Percentiles rank a stretch among this genome's conserved stretches.
Evolutionary conservation across 2,797 vertebrate species (phyloP).

Genomic region (Helostoma temminkii): DNA sequence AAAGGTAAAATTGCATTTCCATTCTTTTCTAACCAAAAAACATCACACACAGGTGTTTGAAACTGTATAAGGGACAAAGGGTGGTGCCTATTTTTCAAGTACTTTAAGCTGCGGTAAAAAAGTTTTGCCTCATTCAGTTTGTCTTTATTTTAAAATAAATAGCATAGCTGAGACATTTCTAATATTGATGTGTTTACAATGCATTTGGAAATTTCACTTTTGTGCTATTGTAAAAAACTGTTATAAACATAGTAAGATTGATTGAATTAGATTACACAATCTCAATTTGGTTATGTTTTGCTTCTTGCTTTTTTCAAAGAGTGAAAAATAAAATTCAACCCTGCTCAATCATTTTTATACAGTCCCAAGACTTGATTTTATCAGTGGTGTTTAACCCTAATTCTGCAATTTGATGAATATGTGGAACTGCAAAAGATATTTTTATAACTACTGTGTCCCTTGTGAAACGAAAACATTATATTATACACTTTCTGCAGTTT

Average conservation of each 20-base stretch:
- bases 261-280: background rate
- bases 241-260: background rate
- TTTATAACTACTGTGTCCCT: slow-evolving; percentile 22
- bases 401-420: slow-evolving; percentile 5
- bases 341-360: background rate
- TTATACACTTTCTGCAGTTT: slow-evolving; percentile 33
- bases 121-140: too few relatives aligned
- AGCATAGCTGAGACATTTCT: background rate
- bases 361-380: slow-evolving; percentile 9
- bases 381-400: slow-evolving; percentile 3
- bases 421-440: slow-evolving; percentile 10
- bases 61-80: slow-evolving; percentile 11
- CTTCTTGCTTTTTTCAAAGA: background rate
- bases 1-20: background rate
- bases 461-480: slow-evolving; percentile 16
- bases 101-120: too few relatives aligned
- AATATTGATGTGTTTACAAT: background rate
- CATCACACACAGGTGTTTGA: slow-evolving; percentile 7
- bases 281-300: background rate
- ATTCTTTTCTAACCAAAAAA: background rate
- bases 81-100: too few relatives aligned
- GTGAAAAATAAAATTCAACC: background rate
- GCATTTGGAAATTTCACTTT: background rate
- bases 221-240: background rate
- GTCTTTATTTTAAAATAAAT: too few relatives aligned